Conservation (phyloP, 2,797 vertebrate genomes). For the Hypotaenidia okinawae region DNA sequence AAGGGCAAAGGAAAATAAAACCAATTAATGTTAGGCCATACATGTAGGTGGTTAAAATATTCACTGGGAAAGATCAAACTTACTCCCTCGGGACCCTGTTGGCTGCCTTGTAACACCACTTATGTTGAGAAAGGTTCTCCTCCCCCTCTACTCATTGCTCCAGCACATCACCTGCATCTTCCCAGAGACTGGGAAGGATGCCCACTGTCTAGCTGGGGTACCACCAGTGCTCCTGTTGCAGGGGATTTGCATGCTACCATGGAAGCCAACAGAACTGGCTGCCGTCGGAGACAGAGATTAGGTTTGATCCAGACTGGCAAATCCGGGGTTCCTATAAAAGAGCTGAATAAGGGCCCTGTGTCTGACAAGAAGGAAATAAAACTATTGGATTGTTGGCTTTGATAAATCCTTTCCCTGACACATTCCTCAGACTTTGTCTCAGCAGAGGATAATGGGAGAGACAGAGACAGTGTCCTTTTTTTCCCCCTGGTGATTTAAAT, state of each 20-base stretch:
- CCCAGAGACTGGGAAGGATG: background rate
- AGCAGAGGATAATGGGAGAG: constrained; percentile 20
- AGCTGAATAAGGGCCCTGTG: constrained; percentile 23
- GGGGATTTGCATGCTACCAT: background rate
- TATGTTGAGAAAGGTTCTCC: no score
- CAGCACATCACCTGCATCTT: background rate
- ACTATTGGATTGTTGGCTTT: constrained; percentile 43
- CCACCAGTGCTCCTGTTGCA: background rate
- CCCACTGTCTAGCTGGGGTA: background rate
- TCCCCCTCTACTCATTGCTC: background rate
- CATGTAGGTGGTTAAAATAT: background rate
- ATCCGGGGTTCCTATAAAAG: background rate
- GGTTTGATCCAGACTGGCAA: constrained; percentile 26
- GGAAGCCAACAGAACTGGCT: background rate
- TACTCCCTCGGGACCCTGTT: background rate
- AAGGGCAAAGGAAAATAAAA: background rate
- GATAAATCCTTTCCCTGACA: constrained; percentile 55
- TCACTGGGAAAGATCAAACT: background rate
- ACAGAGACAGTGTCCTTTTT: background rate
- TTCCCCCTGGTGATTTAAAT: constrained; percentile 32
- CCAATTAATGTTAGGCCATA: background rate
- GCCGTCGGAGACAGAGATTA: background rate
- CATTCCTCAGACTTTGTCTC: constrained; percentile 42
- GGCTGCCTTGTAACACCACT: background rate
- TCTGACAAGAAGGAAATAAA: constrained; percentile 56